Conservation (phyloP, 2,113 vertebrate genomes). For the rat (Rattus norvegicus) region GRCr8 NC_086022.1:54700501-54701000, state of each 20-base stretch:
- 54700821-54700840: background rate
- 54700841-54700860: background rate
- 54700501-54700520: background rate
- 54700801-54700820: background rate
- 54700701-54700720: background rate
- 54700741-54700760: slow-evolving; percentile 10
- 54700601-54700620: background rate
- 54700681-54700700: background rate
- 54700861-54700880: background rate
- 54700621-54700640: background rate
- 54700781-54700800: slow-evolving; percentile 8
- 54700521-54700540: background rate
- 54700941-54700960: background rate
- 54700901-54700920: background rate
- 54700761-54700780: slow-evolving; percentile 20
- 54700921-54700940: background rate
- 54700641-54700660: background rate
- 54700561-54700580: background rate
- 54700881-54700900: background rate
- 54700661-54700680: background rate
- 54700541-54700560: background rate
- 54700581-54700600: background rate
- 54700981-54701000: too few relatives aligned
- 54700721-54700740: background rate
- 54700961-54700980: background rate